These are phyloP conservation scores for Nixonia krombeini DNA, from an alignment of 1,140 invertebrate species.

Conservation along the genomic window DNA sequence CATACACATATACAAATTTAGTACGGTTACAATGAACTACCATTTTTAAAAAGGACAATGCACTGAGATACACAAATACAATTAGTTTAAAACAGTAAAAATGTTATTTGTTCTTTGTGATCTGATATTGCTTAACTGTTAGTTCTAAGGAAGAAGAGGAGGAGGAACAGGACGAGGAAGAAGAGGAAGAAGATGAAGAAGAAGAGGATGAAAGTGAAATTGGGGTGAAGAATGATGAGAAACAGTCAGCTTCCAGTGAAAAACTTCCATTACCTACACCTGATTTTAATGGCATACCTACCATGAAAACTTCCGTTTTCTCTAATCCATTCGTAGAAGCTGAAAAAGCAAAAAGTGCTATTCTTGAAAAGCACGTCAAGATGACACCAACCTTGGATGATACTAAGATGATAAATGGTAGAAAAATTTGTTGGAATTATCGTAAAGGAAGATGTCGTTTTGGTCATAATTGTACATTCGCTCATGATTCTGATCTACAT, in stretches of 20 bases:
- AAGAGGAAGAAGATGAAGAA: conserved; percentile 27
- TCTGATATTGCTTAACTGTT: conserved; percentile 69
- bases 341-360: conserved; percentile 88
- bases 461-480: conserved; percentile 93
- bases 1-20: no score
- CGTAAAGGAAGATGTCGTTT: conserved; percentile 91
- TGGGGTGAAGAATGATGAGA: conserved; percentile 28
- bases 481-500: conserved; percentile 89
- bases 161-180: conserved; percentile 29
- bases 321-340: conserved; percentile 91
- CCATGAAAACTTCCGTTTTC: conserved; percentile 81
- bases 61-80: no score
- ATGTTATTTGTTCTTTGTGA: conserved; percentile 64
- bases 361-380: conserved; percentile 94
- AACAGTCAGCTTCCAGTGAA: conserved; percentile 58
- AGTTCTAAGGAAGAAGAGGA: conserved; percentile 65
- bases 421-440: conserved; percentile 95
- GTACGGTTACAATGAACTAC: no score
- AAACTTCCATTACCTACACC: conserved; percentile 73
- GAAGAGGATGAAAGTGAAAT: conserved; percentile 43
- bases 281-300: conserved; percentile 67
- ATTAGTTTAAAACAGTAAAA: conserved; percentile 31
- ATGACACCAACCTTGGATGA: conserved; percentile 83
- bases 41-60: no score
- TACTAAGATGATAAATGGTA: conserved; percentile 85